Evolutionary conservation across 2,888 invertebrate genomes (phyloP).

Genomic region (Hemistola chrysoprasaria): DNA sequence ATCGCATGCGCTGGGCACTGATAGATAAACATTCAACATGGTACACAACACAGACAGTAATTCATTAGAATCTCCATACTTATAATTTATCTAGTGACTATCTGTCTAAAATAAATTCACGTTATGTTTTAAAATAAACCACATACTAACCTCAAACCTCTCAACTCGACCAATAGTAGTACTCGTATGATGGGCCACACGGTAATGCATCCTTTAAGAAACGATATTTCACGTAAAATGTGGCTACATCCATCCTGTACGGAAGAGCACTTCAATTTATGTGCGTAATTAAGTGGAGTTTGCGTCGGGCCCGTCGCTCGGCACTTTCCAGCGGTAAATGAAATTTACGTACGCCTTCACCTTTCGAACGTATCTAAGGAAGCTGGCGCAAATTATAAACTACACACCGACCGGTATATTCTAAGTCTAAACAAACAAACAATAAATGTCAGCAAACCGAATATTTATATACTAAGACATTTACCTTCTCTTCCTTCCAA

Average conservation of each 20-base stretch:
- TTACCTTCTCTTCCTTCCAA: too few species aligned
- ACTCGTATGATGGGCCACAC: conserved; percentile 7
- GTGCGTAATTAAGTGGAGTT: conserved; percentile 81
- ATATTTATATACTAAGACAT: too few species aligned
- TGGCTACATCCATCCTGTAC: conserved; percentile 69
- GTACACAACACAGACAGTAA: too few species aligned
- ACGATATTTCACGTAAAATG: conserved; percentile 68
- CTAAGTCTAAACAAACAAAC: too few species aligned
- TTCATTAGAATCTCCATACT: too few species aligned
- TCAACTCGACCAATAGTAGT: too few species aligned
- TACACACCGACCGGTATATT: too few species aligned
- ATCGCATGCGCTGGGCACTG: too few species aligned
- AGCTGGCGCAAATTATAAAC: conserved; percentile 39
- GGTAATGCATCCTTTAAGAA: conserved; percentile 34
- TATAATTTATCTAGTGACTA: conserved; percentile 8
- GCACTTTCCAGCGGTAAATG: conserved; percentile 79
- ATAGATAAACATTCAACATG: too few species aligned
- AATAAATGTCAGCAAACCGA: too few species aligned
- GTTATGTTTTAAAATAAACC: neutral
- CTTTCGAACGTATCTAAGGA: conserved; percentile 65
- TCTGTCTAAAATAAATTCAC: too few species aligned
- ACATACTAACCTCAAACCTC: neutral
- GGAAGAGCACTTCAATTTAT: conserved; percentile 78
- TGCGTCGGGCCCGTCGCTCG: conserved; percentile 71
- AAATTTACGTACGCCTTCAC: conserved; percentile 77